These are phyloP conservation scores for Chloromyia formosa DNA, from an alignment of 2,888 invertebrate genomes.

Conservation along the genomic window DNA sequence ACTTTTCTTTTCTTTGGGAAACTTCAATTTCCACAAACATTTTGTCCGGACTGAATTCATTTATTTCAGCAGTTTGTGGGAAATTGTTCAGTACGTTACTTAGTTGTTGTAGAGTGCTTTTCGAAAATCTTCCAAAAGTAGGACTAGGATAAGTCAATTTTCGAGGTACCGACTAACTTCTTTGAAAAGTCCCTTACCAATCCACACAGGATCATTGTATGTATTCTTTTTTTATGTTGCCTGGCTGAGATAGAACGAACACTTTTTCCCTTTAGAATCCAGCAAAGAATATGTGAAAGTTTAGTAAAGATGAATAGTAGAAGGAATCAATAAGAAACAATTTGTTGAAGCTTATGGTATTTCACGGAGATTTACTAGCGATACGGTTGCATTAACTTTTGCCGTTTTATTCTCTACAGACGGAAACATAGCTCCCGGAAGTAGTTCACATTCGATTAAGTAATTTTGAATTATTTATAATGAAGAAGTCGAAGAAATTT, in stretches of 20 bases:
- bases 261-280: no score
- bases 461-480: no score
- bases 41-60: background rate
- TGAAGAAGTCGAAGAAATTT: no score
- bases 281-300: no score
- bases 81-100: background rate
- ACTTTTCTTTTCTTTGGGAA: background rate
- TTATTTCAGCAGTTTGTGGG: background rate
- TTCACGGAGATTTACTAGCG: background rate
- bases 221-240: no score
- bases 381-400: slow-evolving; percentile 1
- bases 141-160: slow-evolving; percentile 37
- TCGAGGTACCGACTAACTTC: slow-evolving; percentile 32
- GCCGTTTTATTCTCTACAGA: no score
- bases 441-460: no score
- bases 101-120: slow-evolving; percentile 21
- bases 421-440: no score
- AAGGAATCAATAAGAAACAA: slow-evolving; percentile 17
- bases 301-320: background rate
- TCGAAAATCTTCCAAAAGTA: slow-evolving; percentile 34
- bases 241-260: no score
- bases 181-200: background rate
- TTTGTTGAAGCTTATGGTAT: slow-evolving; percentile 21
- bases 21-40: background rate
- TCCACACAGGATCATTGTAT: no score